Conservation (phyloP, 2,888 invertebrate genomes). For the Drosophila birchii region DNA sequence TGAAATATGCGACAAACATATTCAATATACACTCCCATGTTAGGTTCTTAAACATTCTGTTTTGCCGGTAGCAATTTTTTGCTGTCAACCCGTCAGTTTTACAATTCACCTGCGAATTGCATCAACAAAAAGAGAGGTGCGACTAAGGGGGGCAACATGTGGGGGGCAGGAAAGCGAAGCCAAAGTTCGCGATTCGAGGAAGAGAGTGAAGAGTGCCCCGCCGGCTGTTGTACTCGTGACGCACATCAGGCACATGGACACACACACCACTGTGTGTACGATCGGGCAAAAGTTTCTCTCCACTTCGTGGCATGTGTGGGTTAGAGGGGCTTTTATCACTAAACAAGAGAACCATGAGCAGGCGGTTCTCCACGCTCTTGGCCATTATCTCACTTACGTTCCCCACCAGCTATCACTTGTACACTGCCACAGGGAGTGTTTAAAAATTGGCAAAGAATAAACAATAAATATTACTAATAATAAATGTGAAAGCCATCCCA, state of each 20-base stretch:
- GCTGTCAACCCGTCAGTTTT: slow-evolving; percentile 56
- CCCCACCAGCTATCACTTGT: slow-evolving; percentile 22
- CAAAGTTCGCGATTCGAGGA: slow-evolving; percentile 22
- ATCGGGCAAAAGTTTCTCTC: slow-evolving; percentile 12
- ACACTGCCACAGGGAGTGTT: slow-evolving; percentile 1
- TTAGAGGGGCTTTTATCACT: slow-evolving; percentile 27
- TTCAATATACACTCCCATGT: slow-evolving; percentile 25
- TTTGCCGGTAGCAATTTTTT: slow-evolving; percentile 31
- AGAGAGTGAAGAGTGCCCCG: slow-evolving; percentile 14
- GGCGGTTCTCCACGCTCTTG: slow-evolving; percentile 4
- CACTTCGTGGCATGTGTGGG: slow-evolving; percentile 9
- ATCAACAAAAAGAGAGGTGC: slow-evolving; percentile 36
- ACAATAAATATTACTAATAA: not conserved
- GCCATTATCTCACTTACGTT: slow-evolving; percentile 12
- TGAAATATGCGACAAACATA: slow-evolving; percentile 16
- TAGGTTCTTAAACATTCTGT: slow-evolving; percentile 59
- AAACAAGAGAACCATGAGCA: slow-evolving; percentile 20
- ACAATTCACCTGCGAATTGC: slow-evolving; percentile 56
- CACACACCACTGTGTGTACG: not conserved
- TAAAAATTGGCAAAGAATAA: not conserved
- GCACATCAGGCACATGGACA: slow-evolving; percentile 15
- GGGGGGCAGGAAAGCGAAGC: slow-evolving; percentile 1
- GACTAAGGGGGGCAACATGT: not conserved
- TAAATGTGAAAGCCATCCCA: not conserved
- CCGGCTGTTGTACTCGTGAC: slow-evolving; percentile 32